Conservation (phyloP, 1,140 invertebrate genomes). For the Papilio aristodemus region DNA sequence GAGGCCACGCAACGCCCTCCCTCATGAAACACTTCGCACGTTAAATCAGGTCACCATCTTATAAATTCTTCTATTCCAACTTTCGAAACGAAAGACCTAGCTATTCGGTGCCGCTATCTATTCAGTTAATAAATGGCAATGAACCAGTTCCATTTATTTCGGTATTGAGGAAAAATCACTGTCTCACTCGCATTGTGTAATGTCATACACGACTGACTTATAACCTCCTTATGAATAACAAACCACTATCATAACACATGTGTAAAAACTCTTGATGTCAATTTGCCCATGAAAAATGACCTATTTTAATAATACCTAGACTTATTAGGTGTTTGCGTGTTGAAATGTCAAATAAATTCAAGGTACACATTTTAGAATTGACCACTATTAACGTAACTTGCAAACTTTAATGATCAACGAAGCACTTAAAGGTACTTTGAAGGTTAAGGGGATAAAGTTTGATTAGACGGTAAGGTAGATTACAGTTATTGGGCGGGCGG, state of each 20-base stretch:
- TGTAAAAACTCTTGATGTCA: no score
- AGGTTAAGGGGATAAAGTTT: conserved; percentile 40
- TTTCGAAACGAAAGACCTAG: background rate
- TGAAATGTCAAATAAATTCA: conserved; percentile 18
- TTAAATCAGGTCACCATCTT: conserved; percentile 67
- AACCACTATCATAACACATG: background rate
- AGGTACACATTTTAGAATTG: background rate
- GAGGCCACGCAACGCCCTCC: conserved; percentile 55
- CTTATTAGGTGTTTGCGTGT: background rate
- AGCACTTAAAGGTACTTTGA: conserved; percentile 11
- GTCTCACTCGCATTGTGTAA: background rate
- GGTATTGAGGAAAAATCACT: background rate
- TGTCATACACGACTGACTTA: background rate
- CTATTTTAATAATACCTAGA: background rate
- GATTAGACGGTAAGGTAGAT: conserved; percentile 34
- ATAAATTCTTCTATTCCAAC: conserved; percentile 35
- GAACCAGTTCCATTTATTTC: conserved; percentile 17
- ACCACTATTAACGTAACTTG: background rate
- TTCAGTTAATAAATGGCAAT: conserved; percentile 16
- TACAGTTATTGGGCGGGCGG: conserved; percentile 40
- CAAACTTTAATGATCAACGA: conserved; percentile 7
- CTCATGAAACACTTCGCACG: conserved; percentile 55
- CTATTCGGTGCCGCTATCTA: conserved; percentile 14
- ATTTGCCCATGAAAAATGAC: background rate
- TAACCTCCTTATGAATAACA: background rate